phyloP scores from a whole-genome alignment of 92 coral and sea anemone genomes.

The Hydrozoanthus gracilis region DNA sequence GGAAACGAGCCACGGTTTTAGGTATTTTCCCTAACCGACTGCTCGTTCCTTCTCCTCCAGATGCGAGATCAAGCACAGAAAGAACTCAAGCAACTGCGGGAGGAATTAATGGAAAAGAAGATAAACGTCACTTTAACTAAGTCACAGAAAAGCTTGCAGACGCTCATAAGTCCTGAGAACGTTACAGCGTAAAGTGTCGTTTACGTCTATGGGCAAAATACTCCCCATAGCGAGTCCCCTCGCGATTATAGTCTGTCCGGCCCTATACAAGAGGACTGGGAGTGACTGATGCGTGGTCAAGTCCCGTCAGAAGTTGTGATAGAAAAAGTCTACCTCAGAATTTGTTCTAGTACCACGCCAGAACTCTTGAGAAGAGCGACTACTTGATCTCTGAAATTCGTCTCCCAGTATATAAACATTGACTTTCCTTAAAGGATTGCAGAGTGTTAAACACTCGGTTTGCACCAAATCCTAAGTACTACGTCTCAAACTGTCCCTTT shows the following conservation, averaged over 20 bases:
- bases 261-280: not conserved
- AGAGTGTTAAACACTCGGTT: not conserved
- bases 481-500: not conserved
- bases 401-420: too few species aligned
- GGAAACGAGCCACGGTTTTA: too few species aligned
- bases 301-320: not conserved
- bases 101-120: slow-evolving; percentile 92
- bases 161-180: slow-evolving; percentile 74
- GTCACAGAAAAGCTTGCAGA: slow-evolving; percentile 79
- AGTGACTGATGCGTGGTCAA: too few species aligned
- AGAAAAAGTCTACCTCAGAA: not conserved
- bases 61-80: slow-evolving; percentile 94
- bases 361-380: too few species aligned
- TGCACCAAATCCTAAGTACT: not conserved
- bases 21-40: not conserved
- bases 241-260: not conserved
- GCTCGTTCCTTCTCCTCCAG: slow-evolving; percentile 46
- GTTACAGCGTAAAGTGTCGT: slow-evolving; percentile 57
- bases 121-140: slow-evolving; percentile 91
- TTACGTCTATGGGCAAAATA: not conserved
- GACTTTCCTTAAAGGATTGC: not conserved
- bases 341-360: too few species aligned
- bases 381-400: not conserved
- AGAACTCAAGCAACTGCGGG: slow-evolving; percentile 91
- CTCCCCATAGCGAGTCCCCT: not conserved